Conservation (phyloP, 2,797 vertebrate genomes). For the Merluccius polli region DNA sequence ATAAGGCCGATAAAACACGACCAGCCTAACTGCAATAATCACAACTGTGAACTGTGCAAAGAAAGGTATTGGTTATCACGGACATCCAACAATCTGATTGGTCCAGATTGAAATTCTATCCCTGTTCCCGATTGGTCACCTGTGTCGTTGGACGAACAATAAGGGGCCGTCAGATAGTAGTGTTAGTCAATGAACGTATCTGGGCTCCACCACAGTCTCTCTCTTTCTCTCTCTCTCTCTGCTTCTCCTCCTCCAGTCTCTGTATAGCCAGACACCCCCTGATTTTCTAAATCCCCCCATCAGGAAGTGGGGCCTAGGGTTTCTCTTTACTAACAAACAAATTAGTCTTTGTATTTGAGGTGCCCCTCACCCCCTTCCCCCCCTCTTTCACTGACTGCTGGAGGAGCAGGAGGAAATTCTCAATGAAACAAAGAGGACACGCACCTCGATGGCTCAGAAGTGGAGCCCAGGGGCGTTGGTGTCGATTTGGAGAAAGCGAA, state of each 20-base stretch:
- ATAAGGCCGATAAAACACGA: neutral
- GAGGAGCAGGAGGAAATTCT: conserved; percentile 69
- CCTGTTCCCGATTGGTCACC: neutral
- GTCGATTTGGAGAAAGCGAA: conserved; percentile 72
- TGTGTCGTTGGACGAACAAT: neutral
- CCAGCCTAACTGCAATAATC: neutral
- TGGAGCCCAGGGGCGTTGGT: conserved; percentile 66
- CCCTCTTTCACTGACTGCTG: conserved; percentile 52
- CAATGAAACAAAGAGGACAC: conserved; percentile 78
- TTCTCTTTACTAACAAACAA: conserved; percentile 80
- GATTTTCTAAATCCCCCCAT: conserved; percentile 72
- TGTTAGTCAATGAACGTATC: neutral
- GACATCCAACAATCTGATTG: neutral
- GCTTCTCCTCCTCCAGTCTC: conserved; percentile 6
- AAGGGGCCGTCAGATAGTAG: conserved; percentile 30
- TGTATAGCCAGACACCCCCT: conserved; percentile 22
- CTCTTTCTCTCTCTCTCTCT: conserved; percentile 21
- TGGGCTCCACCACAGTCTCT: conserved; percentile 26
- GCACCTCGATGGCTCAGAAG: conserved; percentile 69
- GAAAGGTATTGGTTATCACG: neutral
- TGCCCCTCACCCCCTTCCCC: conserved; percentile 55
- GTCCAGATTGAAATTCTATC: conserved; percentile 21
- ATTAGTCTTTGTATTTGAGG: conserved; percentile 77
- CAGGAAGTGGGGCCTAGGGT: conserved; percentile 73
- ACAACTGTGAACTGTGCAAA: neutral